Evolutionary conservation across 2,888 invertebrate genomes (phyloP).

Genomic region (Tetropium fuscum): DNA sequence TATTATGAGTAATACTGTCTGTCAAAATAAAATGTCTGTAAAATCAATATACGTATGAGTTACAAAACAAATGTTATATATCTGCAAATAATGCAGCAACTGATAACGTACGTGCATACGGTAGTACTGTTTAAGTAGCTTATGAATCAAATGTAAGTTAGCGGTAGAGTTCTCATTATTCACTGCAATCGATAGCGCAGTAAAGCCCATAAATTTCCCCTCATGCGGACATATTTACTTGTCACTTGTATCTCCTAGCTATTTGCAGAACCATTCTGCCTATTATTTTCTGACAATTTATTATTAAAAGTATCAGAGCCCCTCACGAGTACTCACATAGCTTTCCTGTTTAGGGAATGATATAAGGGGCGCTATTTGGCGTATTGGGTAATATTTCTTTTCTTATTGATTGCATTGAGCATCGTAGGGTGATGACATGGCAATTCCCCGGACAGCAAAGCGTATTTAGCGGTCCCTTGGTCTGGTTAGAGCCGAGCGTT

Average conservation of each 20-base stretch:
- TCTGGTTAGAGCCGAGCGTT: constrained; percentile 15
- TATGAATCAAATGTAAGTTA: constrained; percentile 26
- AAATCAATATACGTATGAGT: too few relatives aligned
- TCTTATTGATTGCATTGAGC: constrained; percentile 29
- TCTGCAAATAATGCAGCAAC: neutral
- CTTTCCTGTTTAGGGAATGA: constrained; percentile 22
- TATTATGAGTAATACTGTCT: too few relatives aligned
- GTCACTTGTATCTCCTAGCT: constrained; percentile 49
- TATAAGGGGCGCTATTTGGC: constrained; percentile 19
- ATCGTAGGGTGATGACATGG: constrained; percentile 30
- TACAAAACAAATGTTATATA: neutral
- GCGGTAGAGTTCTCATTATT: constrained; percentile 35
- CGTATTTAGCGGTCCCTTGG: constrained; percentile 30
- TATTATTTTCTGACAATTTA: constrained; percentile 43
- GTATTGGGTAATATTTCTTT: constrained; percentile 31
- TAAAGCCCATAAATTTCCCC: constrained; percentile 33
- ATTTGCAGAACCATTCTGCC: constrained; percentile 47
- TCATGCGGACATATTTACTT: constrained; percentile 48
- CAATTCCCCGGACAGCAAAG: constrained; percentile 29
- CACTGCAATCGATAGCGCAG: constrained; percentile 31
- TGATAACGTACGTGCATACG: neutral
- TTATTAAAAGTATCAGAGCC: constrained; percentile 36
- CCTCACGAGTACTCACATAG: constrained; percentile 18
- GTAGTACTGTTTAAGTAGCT: constrained; percentile 12
- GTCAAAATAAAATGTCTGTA: too few relatives aligned